Evolutionary conservation across 2,888 invertebrate genomes (phyloP), one percentile per base, ranked within the genome.

Genomic region (Sesamia inferens): DNA sequence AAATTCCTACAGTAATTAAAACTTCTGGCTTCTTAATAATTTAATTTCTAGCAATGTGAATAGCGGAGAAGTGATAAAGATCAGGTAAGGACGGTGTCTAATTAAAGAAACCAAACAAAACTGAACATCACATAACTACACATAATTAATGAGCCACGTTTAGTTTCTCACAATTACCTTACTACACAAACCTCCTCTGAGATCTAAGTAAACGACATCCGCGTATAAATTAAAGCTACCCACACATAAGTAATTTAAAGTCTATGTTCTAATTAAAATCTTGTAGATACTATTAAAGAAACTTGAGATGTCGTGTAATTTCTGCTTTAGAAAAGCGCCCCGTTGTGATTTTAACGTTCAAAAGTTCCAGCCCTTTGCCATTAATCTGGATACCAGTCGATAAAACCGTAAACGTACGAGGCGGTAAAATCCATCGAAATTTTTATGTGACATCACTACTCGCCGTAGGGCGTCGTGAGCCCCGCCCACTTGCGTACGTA

Each of bases 401-500:
- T 93, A 92, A 93, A 93, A 87, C 87, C 74, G 79, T 79, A 86
- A 89, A 91, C 84, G 92, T 66, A 84, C 87, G 81, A 72, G 84
- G 76, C 80, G 83, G 88, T 89, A 87, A 90, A 88, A 90, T 88
- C 77, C 88, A 93, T 94, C 94, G 94, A 94, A 93, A 90, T 88
- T 91, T 89, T 90, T 89, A 91, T 91, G 90, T 88, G 92, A 92
- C 94, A 93, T 89, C 94, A 92, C 94, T 94, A 94, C 85, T 69
- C 78, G 77, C 77, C 85, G 83, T 86, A 88, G 89, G 91, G 91
- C 90, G 90, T 87, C 83, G 81, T 62, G 81, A 73, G 89, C 91
- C 89, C 86, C 93, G 92, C 93, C 94, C 90, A 83, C 88, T 85
- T 78, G 75, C 73, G 89, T 89, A 88, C 92, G 92, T 86, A 88